A percentile compares a stretch with the other conserved stretches of the same genome.
Conservation (phyloP, 2,888 invertebrate species). For the Torymus texanus region DNA sequence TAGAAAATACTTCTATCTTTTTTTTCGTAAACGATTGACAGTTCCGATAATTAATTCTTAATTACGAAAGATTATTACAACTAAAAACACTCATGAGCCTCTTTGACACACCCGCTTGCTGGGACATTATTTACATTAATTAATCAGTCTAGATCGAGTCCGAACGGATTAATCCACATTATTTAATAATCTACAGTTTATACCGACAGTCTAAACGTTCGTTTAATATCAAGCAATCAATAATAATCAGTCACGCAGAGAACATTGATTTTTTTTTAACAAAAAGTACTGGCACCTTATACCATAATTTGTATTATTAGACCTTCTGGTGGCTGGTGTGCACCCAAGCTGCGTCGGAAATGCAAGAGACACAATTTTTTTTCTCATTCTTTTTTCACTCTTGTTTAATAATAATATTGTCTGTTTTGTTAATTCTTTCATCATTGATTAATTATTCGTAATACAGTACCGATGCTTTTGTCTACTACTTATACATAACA, state of each 20-base stretch:
- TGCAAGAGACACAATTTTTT: conserved; percentile 23
- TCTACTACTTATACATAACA: conserved; percentile 26
- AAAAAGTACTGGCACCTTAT: conserved; percentile 52
- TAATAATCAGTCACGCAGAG: conserved; percentile 44
- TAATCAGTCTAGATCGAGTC: conserved; percentile 35
- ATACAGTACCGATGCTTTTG: conserved; percentile 38
- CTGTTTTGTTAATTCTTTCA: conserved; percentile 34
- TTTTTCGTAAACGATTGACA: conserved; percentile 59
- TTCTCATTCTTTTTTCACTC: conserved; percentile 35
- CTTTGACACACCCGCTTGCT: conserved; percentile 72
- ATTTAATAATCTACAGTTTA: conserved; percentile 16
- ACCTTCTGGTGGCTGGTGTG: conserved; percentile 73
- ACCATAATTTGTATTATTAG: conserved; percentile 50
- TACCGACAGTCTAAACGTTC: conserved; percentile 13
- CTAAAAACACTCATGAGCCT: conserved; percentile 68
- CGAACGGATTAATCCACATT: conserved; percentile 28
- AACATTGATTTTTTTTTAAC: conserved; percentile 32
- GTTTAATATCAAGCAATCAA: conserved; percentile 28
- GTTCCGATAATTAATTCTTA: conserved; percentile 34
- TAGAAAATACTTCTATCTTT: conserved; percentile 64
- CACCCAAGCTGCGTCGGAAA: conserved; percentile 66
- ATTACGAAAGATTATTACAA: conserved; percentile 24
- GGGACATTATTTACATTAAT: conserved; percentile 67
- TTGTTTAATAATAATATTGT: conserved; percentile 34
- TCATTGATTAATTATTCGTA: conserved; percentile 36